Evolutionary conservation across 2,888 invertebrate species (phyloP), one percentile per base, ranked within the genome.

Genomic region (Parnassius orleans): DNA sequence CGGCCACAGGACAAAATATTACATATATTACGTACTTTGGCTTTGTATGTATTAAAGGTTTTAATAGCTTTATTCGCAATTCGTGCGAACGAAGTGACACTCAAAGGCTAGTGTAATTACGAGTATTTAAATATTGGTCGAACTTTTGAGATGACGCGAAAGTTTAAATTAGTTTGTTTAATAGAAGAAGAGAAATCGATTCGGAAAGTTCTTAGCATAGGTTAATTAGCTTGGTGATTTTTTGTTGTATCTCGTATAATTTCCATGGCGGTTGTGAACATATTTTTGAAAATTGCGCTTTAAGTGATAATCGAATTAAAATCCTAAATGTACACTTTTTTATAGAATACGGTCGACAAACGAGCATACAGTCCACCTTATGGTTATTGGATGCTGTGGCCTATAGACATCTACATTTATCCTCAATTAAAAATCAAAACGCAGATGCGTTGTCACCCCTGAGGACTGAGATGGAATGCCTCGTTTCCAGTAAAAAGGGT

Each of bases 151-250:
- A 57, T 65, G 59, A 63, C 66, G 66, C 60, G 55, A 63, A 65
- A 71, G 69, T 69, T 72, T 72, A 71, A 74, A 75, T 75, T 73
- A 71, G 72, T 75, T 73, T 73, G 71, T 70, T 68, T 72, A 68
- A 72, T 66, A 70, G 68, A 70, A 73, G 69, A 63, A 65, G 60
- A 68, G 64, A 67, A 65, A 70, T 72, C 69, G 72, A 73, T 70
- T 74, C 69, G 70, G 66, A 72, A 71, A 76, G 68, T 72, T 74
- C 67, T 69, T 65, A 67, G 72, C 70, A 70, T 74, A 72, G 70
- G 72, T 72, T 73, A 73, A 72, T 73, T 73, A 71, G 67, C 68
- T 70, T 68, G 65, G 63, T 60, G 68, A 70, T 64, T 68, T 69
- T 69, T 68, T 60, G 59, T 61, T 66, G 55, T 61, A 57, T 64